Evolutionary conservation across 2,113 vertebrate genomes (phyloP).

Genomic region (Pholis gunnellus): DNA sequence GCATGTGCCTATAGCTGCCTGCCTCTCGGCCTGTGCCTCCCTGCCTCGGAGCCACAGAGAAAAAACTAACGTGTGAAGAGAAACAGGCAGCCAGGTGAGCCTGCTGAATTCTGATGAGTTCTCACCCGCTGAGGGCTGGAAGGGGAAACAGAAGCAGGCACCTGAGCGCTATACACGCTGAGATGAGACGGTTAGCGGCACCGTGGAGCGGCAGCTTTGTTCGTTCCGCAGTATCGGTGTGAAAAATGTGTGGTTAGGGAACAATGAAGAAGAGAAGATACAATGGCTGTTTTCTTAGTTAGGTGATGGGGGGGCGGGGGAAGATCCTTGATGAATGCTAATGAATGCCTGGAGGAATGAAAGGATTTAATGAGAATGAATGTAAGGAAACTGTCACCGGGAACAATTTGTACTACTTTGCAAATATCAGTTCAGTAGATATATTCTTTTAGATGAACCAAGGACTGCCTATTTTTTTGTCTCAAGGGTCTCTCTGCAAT

Average conservation of each 20-base stretch:
- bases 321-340: slow-evolving; percentile 25
- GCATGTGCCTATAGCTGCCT: slow-evolving; percentile 41
- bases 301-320: background rate
- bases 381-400: background rate
- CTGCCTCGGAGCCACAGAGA: slow-evolving; percentile 16
- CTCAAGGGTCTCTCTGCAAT: background rate
- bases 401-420: background rate
- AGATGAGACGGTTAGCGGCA: slow-evolving; percentile 61
- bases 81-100: slow-evolving; percentile 57
- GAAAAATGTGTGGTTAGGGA: slow-evolving; percentile 40
- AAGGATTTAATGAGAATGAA: slow-evolving; percentile 31
- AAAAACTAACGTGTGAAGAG: slow-evolving; percentile 55
- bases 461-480: background rate
- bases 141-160: slow-evolving; percentile 47
- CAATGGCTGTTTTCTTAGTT: slow-evolving; percentile 20
- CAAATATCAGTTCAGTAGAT: background rate
- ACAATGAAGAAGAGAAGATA: slow-evolving; percentile 20
- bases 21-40: slow-evolving; percentile 26
- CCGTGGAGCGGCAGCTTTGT: slow-evolving; percentile 49
- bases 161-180: slow-evolving; percentile 46
- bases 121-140: slow-evolving; percentile 41
- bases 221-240: slow-evolving; percentile 27
- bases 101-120: slow-evolving; percentile 69
- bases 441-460: slow-evolving; percentile 3
- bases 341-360: slow-evolving; percentile 1